A percentile compares a stretch with the other conserved stretches of the same genome.
These are phyloP conservation scores for Anarrhichthys ocellatus DNA, from an alignment of 2,113 vertebrate genomes.

Conservation along the genomic window DNA sequence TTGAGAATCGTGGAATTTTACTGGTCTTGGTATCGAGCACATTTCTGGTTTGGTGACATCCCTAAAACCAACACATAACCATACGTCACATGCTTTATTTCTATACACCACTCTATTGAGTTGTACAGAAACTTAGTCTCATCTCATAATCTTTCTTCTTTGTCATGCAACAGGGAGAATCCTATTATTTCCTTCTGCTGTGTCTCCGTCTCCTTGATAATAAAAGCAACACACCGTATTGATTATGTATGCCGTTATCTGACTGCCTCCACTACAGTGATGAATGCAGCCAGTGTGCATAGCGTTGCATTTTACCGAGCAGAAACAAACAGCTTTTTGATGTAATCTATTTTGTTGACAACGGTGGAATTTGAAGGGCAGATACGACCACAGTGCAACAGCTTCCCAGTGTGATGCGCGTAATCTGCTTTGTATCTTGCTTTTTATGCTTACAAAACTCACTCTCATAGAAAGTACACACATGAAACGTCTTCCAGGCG, in stretches of 20 bases:
- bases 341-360: conserved; percentile 34
- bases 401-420: background rate
- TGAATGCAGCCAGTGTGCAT: background rate
- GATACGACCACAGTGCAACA: background rate
- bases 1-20: too few relatives aligned
- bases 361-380: conserved; percentile 5
- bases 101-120: background rate
- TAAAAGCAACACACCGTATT: conserved; percentile 18
- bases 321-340: conserved; percentile 34
- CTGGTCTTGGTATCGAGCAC: background rate
- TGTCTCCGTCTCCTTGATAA: conserved; percentile 18
- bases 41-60: background rate
- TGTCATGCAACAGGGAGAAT: conserved; percentile 12
- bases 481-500: background rate
- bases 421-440: conserved; percentile 19
- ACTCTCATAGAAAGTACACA: background rate
- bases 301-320: background rate
- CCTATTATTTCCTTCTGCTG: conserved; percentile 1
- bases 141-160: background rate
- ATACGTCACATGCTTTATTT: too few relatives aligned
- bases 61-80: too few relatives aligned
- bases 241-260: conserved; percentile 37
- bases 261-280: background rate
- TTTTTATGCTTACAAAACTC: background rate
- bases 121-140: background rate